Evolutionary conservation across 1,140 invertebrate genomes (phyloP).

Genomic region (Caerostris extrusa): DNA sequence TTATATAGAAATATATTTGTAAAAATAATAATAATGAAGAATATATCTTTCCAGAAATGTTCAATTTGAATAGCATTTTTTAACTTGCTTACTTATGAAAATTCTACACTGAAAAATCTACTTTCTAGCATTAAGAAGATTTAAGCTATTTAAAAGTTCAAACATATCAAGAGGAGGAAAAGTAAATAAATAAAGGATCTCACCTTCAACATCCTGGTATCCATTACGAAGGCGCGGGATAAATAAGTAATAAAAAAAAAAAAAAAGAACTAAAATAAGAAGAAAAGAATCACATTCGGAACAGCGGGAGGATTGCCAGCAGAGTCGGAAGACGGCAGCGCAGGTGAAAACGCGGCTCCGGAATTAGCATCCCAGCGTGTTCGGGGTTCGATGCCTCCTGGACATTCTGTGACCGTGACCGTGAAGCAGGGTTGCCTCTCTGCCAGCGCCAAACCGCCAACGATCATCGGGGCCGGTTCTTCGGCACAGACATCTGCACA

Average conservation of each 20-base stretch:
- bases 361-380: constrained; percentile 61
- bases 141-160: neutral
- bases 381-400: constrained; percentile 67
- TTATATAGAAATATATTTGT: too few relatives aligned
- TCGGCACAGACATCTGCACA: too few relatives aligned
- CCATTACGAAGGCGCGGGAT: neutral
- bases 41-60: too few relatives aligned
- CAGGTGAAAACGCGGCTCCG: neutral
- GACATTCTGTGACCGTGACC: constrained; percentile 66
- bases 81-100: too few relatives aligned
- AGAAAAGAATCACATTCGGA: neutral
- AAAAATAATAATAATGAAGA: too few relatives aligned
- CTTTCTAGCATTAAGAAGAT: too few relatives aligned
- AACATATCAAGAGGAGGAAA: neutral
- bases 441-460: constrained; percentile 22
- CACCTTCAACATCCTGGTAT: constrained; percentile 41
- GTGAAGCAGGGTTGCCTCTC: constrained; percentile 65
- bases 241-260: neutral
- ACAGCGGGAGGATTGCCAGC: neutral
- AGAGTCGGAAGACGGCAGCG: neutral
- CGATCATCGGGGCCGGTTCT: too few relatives aligned
- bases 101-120: too few relatives aligned
- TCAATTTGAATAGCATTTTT: too few relatives aligned
- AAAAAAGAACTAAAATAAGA: neutral
- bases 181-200: neutral